These are phyloP conservation scores for Callionymus lyra DNA, from an alignment of 2,113 vertebrate species.

Conservation along the genomic window DNA sequence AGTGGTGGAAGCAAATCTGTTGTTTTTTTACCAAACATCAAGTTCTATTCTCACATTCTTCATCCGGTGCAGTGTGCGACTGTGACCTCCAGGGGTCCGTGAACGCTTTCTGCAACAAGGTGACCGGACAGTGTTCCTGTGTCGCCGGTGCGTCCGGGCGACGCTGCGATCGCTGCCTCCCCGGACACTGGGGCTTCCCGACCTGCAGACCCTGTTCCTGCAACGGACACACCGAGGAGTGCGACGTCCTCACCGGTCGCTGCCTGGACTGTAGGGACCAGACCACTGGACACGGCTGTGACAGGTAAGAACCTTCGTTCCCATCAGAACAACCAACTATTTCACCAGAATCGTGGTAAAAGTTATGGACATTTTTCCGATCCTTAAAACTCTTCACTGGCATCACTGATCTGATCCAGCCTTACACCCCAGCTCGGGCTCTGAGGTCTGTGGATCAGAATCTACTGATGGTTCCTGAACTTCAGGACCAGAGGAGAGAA, in stretches of 20 bases:
- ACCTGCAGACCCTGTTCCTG: slow-evolving; percentile 82
- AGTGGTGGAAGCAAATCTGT: slow-evolving; percentile 48
- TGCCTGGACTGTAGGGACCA: slow-evolving; percentile 80
- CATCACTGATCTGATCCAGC: too few relatives aligned
- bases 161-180: slow-evolving; percentile 84
- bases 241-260: slow-evolving; percentile 70
- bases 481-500: too few relatives aligned
- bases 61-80: slow-evolving; percentile 71
- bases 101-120: slow-evolving; percentile 70
- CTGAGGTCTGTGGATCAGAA: too few relatives aligned
- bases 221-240: slow-evolving; percentile 80
- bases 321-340: too few relatives aligned
- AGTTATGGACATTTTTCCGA: too few relatives aligned
- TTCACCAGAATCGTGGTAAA: too few relatives aligned
- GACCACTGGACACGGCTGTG: slow-evolving; percentile 78
- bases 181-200: slow-evolving; percentile 89
- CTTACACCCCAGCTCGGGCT: too few relatives aligned
- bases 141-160: slow-evolving; percentile 73
- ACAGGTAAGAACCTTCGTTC: slow-evolving; percentile 65
- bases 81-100: slow-evolving; percentile 81
- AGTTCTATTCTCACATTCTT: not conserved
- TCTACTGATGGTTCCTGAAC: too few relatives aligned
- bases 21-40: not conserved
- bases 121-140: slow-evolving; percentile 85
- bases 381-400: too few relatives aligned